These are phyloP conservation scores for Leguminivora glycinivorella DNA, from an alignment of 1,140 invertebrate genomes.

Conservation along the genomic window DNA sequence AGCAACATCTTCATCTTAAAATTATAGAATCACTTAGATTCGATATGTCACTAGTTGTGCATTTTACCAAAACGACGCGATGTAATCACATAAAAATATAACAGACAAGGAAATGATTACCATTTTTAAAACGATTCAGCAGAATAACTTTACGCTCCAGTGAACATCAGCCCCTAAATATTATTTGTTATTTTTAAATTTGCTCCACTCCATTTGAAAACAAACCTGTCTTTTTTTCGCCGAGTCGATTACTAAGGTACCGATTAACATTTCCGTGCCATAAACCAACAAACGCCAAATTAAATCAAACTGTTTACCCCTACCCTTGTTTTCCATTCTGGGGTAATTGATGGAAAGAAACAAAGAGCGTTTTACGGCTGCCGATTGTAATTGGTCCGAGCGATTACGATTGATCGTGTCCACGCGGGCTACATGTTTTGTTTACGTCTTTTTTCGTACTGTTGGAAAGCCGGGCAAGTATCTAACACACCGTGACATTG, in stretches of 20 bases:
- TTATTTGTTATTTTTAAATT: background rate
- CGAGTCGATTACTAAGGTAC: background rate
- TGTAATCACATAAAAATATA: too few relatives aligned
- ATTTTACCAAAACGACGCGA: too few relatives aligned
- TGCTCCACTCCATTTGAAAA: background rate
- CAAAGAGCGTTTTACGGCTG: slow-evolving; percentile 28
- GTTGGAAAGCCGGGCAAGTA: background rate
- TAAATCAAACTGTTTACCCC: slow-evolving; percentile 16
- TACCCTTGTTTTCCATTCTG: slow-evolving; percentile 19
- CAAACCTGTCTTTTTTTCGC: background rate
- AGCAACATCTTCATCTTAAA: too few relatives aligned
- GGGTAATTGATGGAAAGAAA: slow-evolving; percentile 25
- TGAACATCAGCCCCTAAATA: background rate
- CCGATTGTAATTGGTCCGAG: slow-evolving; percentile 20
- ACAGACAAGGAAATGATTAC: too few relatives aligned
- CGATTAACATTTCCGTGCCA: slow-evolving; percentile 14
- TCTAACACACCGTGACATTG: slow-evolving; percentile 10
- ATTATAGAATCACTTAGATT: too few relatives aligned
- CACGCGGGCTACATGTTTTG: slow-evolving; percentile 13
- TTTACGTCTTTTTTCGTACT: slow-evolving; percentile 19
- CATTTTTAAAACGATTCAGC: too few relatives aligned
- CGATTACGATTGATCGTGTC: slow-evolving; percentile 25
- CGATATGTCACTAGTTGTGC: too few relatives aligned
- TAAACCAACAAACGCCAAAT: slow-evolving; percentile 14
- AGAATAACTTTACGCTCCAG: too few relatives aligned